Percentiles rank a stretch among this genome's conserved stretches.
phyloP scores from a whole-genome alignment of 2,888 invertebrate genomes.

The Holacanthella duospinosa region DNA sequence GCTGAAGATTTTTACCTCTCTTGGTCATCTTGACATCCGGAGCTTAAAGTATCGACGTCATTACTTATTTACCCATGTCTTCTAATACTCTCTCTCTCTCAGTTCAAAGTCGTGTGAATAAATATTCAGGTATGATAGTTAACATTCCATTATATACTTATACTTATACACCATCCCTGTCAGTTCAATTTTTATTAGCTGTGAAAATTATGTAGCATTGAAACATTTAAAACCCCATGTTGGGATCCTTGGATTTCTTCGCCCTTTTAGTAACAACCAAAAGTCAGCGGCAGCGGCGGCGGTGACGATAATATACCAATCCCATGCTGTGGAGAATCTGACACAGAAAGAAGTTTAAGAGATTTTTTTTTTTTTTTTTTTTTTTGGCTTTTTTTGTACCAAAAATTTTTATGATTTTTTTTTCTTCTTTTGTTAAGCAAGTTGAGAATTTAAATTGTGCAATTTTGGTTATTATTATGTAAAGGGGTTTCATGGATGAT shows the following conservation, averaged over 20 bases:
- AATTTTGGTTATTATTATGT: slow-evolving; percentile 4
- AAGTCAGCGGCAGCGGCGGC: neutral
- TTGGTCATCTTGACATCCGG: neutral
- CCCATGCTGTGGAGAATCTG: neutral
- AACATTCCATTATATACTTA: neutral
- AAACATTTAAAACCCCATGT: neutral
- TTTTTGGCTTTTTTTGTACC: too few species aligned
- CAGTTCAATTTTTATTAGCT: neutral
- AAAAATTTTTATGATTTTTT: neutral
- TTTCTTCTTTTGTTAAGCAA: neutral
- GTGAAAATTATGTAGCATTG: neutral
- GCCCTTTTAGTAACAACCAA: too few species aligned
- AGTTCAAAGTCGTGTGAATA: too few species aligned
- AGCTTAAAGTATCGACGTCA: slow-evolving; percentile 6
- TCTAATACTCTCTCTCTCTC: neutral
- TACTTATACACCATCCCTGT: neutral
- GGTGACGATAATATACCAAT: neutral
- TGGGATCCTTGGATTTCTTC: neutral
- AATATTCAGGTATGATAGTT: too few species aligned
- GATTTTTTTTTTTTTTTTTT: slow-evolving; percentile 10
- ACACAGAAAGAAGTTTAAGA: neutral
- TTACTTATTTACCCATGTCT: slow-evolving; percentile 7
- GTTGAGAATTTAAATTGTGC: neutral
- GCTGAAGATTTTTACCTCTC: neutral
- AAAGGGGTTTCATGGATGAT: slow-evolving; percentile 2